Percentiles rank a stretch among this genome's conserved stretches.
These are phyloP conservation scores for Tetragnatha versicolor DNA, from an alignment of 1,140 invertebrate genomes.

Conservation along the genomic window DNA sequence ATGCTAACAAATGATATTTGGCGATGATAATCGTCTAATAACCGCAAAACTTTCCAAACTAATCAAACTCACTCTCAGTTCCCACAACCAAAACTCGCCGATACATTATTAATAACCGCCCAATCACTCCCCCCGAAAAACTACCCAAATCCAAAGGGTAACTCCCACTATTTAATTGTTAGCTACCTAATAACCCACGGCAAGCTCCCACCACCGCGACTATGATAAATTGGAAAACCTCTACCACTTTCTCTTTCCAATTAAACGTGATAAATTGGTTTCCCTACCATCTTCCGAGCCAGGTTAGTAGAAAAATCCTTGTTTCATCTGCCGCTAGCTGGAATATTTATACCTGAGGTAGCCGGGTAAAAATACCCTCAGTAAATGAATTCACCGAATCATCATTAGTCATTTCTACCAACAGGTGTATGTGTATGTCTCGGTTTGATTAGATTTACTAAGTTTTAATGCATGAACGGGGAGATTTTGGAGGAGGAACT, in stretches of 20 bases:
- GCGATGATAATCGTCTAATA: no score
- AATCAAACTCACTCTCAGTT: no score
- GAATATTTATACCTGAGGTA: neutral
- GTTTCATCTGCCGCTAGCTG: neutral
- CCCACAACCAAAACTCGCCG: no score
- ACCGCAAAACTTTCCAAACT: no score
- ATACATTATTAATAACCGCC: no score
- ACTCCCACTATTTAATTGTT: no score
- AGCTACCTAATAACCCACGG: no score
- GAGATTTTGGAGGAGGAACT: no score
- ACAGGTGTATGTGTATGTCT: neutral
- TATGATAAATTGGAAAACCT: constrained; percentile 7
- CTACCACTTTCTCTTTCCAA: constrained; percentile 15
- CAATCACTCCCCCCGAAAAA: no score
- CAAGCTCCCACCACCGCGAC: no score
- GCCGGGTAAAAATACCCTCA: neutral
- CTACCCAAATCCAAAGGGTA: no score
- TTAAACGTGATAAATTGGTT: constrained; percentile 11
- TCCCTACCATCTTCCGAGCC: neutral
- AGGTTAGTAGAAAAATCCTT: neutral
- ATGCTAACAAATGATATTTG: no score
- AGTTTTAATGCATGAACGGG: neutral
- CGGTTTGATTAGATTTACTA: neutral
- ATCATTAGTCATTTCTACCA: constrained; percentile 15
- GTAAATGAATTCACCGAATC: constrained; percentile 1